These are phyloP conservation scores for Agonopterix subpropinquella DNA, from an alignment of 2,888 invertebrate species.

Conservation along the genomic window DNA sequence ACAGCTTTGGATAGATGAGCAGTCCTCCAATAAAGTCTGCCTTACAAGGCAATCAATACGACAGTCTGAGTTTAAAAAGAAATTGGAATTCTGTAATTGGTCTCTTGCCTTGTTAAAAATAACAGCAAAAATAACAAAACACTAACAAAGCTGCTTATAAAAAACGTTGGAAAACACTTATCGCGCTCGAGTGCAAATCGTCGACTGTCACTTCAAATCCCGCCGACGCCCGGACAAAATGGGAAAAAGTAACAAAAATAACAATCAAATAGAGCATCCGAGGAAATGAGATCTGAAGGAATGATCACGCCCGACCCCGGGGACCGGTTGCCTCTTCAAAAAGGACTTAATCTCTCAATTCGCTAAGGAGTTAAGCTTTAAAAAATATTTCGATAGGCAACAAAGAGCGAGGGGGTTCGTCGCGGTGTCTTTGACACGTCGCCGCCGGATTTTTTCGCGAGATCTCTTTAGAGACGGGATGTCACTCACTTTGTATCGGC, in stretches of 20 bases:
- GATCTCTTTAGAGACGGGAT: constrained; percentile 67
- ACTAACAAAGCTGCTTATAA: constrained; percentile 67
- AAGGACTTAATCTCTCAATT: constrained; percentile 76
- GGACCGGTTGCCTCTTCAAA: constrained; percentile 79
- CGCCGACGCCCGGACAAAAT: constrained; percentile 48
- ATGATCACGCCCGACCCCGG: constrained; percentile 72
- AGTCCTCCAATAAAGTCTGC: constrained; percentile 17
- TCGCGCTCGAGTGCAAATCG: constrained; percentile 71
- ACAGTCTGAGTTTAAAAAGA: neutral
- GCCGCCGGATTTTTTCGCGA: constrained; percentile 68
- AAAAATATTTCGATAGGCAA: constrained; percentile 73
- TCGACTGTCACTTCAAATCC: constrained; percentile 71
- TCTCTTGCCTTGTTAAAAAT: constrained; percentile 7
- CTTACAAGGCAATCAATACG: neutral
- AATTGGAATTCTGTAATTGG: neutral
- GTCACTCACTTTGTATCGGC: constrained; percentile 74
- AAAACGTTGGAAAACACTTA: constrained; percentile 71
- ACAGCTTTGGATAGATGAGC: constrained; percentile 21
- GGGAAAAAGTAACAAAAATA: constrained; percentile 71
- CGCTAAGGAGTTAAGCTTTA: constrained; percentile 76
- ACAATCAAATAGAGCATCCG: constrained; percentile 73
- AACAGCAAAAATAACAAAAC: constrained; percentile 29
- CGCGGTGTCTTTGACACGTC: constrained; percentile 76
- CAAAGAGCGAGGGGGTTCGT: constrained; percentile 61
- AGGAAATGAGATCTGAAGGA: constrained; percentile 74